These are phyloP conservation scores for Aurelia coerulea DNA, from an alignment of 30 jellyfish, hydroid and myxozoan species.

Conservation along the genomic window DNA sequence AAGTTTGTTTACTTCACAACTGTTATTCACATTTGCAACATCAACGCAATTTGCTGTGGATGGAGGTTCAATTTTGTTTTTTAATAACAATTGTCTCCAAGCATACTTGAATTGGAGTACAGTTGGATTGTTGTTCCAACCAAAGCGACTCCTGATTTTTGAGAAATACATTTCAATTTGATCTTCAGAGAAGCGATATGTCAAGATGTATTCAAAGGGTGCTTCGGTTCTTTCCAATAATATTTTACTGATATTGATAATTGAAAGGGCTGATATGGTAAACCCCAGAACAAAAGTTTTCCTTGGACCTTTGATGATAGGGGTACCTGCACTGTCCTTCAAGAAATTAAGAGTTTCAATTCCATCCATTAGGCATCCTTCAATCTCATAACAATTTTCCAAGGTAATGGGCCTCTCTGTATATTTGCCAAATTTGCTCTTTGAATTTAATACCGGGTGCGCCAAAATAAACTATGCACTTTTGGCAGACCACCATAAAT, in stretches of 20 bases:
- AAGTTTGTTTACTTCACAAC: neutral
- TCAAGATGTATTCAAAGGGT: too few relatives aligned
- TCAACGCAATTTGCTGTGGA: constrained; percentile 5
- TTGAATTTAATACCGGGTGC: too few relatives aligned
- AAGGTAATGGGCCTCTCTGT: constrained; percentile 14
- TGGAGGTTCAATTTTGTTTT: constrained; percentile 26
- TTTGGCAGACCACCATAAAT: too few relatives aligned
- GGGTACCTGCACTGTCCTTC: neutral
- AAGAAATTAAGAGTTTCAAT: neutral
- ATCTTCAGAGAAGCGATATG: neutral
- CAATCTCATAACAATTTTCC: neutral
- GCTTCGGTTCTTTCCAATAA: neutral
- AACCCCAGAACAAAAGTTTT: constrained; percentile 20
- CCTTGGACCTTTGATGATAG: constrained; percentile 3
- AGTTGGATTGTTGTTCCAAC: constrained; percentile 50
- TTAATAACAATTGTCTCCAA: constrained; percentile 6
- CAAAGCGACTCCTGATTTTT: constrained; percentile 44
- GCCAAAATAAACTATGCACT: too few relatives aligned
- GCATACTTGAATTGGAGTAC: constrained; percentile 41
- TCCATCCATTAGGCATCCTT: neutral
- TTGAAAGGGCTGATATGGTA: constrained; percentile 8
- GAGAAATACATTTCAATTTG: constrained; percentile 9
- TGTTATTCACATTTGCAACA: neutral
- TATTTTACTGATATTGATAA: constrained; percentile 2
- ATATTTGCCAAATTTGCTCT: constrained; percentile 21